A percentile compares a stretch with the other conserved stretches of the same genome.
Evolutionary conservation across 2,113 vertebrate species (phyloP).

Genomic region (Corythornis cristatus): DNA sequence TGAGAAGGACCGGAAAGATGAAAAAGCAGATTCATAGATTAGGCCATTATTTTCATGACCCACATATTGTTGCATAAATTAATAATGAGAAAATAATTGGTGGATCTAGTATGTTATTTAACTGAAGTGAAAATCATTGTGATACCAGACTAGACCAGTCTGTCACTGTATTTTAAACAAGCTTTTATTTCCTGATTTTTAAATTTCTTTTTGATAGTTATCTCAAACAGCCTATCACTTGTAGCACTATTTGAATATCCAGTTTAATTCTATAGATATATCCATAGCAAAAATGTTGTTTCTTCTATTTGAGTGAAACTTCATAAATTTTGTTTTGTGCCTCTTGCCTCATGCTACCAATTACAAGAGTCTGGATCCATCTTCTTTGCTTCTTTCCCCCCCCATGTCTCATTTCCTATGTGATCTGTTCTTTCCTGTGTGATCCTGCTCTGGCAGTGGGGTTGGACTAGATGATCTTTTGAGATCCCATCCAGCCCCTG

Average conservation of each 20-base stretch:
- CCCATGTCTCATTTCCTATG: no score
- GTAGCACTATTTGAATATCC: not conserved
- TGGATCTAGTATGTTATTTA: not conserved
- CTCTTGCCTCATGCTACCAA: not conserved
- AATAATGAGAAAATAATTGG: not conserved
- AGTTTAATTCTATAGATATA: not conserved
- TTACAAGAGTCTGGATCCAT: not conserved
- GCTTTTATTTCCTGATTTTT: not conserved
- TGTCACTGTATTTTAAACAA: not conserved
- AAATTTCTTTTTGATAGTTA: not conserved
- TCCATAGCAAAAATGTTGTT: not conserved
- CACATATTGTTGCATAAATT: not conserved
- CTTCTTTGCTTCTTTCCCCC: not conserved
- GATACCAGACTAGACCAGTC: not conserved
- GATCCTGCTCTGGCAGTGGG: no score
- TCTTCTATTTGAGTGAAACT: not conserved
- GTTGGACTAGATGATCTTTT: no score
- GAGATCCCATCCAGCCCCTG: no score
- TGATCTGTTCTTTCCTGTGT: no score
- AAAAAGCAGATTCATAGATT: not conserved
- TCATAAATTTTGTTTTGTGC: not conserved
- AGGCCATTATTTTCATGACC: not conserved
- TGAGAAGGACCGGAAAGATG: not conserved
- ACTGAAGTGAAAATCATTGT: not conserved
- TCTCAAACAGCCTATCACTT: not conserved